Conservation (phyloP, 2,888 invertebrate genomes). For the Caenorhabditis angaria region DNA sequence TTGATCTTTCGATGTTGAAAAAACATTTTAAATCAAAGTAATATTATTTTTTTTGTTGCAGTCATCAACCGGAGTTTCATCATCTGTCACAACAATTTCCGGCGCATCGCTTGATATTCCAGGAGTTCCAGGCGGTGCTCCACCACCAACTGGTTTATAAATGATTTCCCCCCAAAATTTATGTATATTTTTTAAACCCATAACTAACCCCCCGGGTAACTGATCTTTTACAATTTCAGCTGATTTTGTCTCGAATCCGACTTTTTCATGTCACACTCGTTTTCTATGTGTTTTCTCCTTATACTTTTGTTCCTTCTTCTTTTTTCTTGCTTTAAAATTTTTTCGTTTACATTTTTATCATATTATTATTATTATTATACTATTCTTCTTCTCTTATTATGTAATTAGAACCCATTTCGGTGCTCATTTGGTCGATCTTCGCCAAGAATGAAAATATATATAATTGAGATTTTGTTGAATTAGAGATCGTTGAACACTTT, state of each 20-base stretch:
- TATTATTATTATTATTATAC: no score
- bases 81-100: conserved; percentile 13
- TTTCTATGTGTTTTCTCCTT: conserved; percentile 8
- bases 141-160: conserved; percentile 31
- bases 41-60: conserved; percentile 6
- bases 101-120: conserved; percentile 31
- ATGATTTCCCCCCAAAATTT: not conserved
- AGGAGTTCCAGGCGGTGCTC: conserved; percentile 19
- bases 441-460: not conserved
- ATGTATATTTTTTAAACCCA: conserved; percentile 4
- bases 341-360: no score
- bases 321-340: conserved; percentile 7
- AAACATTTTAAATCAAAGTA: not conserved
- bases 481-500: not conserved
- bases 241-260: conserved; percentile 9
- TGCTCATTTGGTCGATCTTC: no score
- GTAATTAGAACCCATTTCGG: no score
- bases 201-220: not conserved
- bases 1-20: no score
- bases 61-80: conserved; percentile 32
- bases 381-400: no score
- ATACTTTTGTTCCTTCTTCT: conserved; percentile 6
- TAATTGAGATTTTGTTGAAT: not conserved
- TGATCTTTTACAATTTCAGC: not conserved
- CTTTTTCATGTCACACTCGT: conserved; percentile 5